These are phyloP conservation scores for Setipinna tenuifilis DNA, from an alignment of 2,797 vertebrate genomes.

Conservation along the genomic window DNA sequence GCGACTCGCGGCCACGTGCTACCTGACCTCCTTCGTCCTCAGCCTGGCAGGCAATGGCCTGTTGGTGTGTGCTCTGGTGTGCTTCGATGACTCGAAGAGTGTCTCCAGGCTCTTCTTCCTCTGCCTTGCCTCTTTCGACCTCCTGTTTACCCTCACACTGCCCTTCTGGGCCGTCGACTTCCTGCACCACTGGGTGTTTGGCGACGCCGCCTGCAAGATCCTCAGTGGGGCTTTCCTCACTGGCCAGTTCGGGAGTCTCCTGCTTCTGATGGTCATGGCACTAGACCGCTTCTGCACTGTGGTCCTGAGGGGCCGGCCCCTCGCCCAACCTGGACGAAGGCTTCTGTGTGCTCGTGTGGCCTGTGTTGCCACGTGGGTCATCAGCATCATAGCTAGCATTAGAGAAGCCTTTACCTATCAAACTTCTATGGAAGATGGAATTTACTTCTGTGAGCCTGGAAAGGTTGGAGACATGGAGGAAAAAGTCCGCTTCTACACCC, in stretches of 20 bases:
- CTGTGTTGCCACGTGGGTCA: slow-evolving; percentile 65
- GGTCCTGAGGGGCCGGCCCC: slow-evolving; percentile 59
- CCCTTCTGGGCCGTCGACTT: slow-evolving; percentile 66
- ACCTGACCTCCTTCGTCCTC: slow-evolving; percentile 61
- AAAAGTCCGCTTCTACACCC: slow-evolving; percentile 55
- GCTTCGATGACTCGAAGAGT: slow-evolving; percentile 60
- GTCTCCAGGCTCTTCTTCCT: slow-evolving; percentile 70
- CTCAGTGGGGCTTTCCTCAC: slow-evolving; percentile 49
- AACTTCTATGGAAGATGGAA: rapidly evolving
- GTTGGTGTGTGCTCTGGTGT: slow-evolving; percentile 58
- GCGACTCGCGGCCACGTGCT: slow-evolving; percentile 35
- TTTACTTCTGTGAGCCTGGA: slow-evolving; percentile 31
- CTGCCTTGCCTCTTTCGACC: slow-evolving; percentile 68
- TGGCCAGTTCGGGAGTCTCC: slow-evolving; percentile 68
- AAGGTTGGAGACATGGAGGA: background rate
- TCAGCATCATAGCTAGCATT: slow-evolving; percentile 59
- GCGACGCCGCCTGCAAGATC: slow-evolving; percentile 63
- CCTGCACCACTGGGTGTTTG: slow-evolving; percentile 68
- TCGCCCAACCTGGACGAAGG: slow-evolving; percentile 32
- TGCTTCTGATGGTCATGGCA: slow-evolving; percentile 72
- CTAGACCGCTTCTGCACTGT: slow-evolving; percentile 69
- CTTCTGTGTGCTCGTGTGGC: slow-evolving; percentile 41
- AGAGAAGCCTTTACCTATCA: slow-evolving; percentile 49
- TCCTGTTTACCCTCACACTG: slow-evolving; percentile 68
- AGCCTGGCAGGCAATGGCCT: slow-evolving; percentile 66